Evolutionary conservation across 2,888 invertebrate genomes (phyloP).

Genomic region (Drosophila robusta): DNA sequence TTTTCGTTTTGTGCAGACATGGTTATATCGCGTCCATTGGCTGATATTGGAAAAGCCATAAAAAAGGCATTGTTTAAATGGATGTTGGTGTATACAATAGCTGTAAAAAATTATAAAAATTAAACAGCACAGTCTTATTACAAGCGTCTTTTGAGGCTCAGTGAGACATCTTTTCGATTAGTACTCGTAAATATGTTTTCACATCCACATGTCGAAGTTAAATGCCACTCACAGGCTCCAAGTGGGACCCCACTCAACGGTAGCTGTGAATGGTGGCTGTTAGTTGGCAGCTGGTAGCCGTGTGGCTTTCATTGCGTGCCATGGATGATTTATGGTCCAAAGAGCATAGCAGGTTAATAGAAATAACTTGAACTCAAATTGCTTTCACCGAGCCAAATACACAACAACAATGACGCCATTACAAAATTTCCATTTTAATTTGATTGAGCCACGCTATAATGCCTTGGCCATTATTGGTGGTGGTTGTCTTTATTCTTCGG

Average conservation of each 20-base stretch:
- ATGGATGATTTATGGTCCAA: slow-evolving; percentile 64
- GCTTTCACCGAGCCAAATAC: slow-evolving; percentile 37
- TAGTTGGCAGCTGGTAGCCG: slow-evolving; percentile 1
- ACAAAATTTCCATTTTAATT: slow-evolving; percentile 65
- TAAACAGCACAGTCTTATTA: not conserved
- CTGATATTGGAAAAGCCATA: too few species aligned
- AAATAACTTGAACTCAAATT: slow-evolving; percentile 78
- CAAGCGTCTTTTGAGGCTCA: too few species aligned
- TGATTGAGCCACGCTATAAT: slow-evolving; percentile 73
- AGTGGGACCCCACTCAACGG: not conserved
- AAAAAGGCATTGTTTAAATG: too few species aligned
- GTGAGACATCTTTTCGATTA: slow-evolving; percentile 1
- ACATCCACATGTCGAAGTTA: slow-evolving; percentile 30
- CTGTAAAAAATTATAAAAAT: not conserved
- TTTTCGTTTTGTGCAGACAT: too few species aligned
- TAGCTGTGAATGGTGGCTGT: slow-evolving; percentile 4
- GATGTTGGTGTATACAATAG: not conserved
- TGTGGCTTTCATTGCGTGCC: slow-evolving; percentile 50
- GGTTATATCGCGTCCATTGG: too few species aligned
- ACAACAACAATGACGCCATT: slow-evolving; percentile 51
- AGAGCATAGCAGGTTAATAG: slow-evolving; percentile 71
- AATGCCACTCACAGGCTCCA: slow-evolving; percentile 15
- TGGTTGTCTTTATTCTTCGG: not conserved
- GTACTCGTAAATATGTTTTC: slow-evolving; percentile 11
- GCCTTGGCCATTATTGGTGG: slow-evolving; percentile 30